Conservation (phyloP, 2,888 invertebrate species). For the Unio delphinus region DNA sequence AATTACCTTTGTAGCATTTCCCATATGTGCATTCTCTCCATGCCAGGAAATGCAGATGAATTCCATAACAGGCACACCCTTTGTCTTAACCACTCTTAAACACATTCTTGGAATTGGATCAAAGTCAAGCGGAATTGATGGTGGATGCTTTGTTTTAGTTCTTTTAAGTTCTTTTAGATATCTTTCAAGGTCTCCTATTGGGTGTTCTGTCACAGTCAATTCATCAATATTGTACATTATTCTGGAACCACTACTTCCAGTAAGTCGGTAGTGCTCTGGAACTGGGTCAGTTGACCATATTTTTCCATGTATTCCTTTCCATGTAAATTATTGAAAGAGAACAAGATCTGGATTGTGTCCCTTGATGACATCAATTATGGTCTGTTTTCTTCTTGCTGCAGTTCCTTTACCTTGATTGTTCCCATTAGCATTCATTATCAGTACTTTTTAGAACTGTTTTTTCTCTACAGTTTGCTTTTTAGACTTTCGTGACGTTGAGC, state of each 20-base stretch:
- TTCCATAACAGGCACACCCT: conserved; percentile 9
- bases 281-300: conserved; percentile 16
- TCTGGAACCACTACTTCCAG: conserved; percentile 17
- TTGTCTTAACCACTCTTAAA: conserved; percentile 6
- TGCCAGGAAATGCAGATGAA: conserved; percentile 34
- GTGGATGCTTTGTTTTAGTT: no score
- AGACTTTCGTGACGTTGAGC: no score
- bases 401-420: conserved; percentile 6
- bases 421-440: conserved; percentile 23
- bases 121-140: no score
- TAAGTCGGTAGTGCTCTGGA: conserved; percentile 17
- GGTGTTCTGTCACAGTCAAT: conserved; percentile 11
- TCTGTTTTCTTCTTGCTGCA: conserved; percentile 13
- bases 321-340: conserved; percentile 26
- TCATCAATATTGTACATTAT: conserved; percentile 13
- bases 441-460: neutral
- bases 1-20: conserved; percentile 11
- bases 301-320: conserved; percentile 17
- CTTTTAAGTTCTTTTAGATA: conserved; percentile 15
- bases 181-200: conserved; percentile 8
- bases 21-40: conserved; percentile 8
- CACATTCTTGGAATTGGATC: conserved; percentile 24
- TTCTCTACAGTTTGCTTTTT: no score
- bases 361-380: conserved; percentile 10
- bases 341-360: conserved; percentile 14